Base-by-base conservation (phyloP, 2,888 invertebrate species). In the Adelphocoris suturalis region DNA sequence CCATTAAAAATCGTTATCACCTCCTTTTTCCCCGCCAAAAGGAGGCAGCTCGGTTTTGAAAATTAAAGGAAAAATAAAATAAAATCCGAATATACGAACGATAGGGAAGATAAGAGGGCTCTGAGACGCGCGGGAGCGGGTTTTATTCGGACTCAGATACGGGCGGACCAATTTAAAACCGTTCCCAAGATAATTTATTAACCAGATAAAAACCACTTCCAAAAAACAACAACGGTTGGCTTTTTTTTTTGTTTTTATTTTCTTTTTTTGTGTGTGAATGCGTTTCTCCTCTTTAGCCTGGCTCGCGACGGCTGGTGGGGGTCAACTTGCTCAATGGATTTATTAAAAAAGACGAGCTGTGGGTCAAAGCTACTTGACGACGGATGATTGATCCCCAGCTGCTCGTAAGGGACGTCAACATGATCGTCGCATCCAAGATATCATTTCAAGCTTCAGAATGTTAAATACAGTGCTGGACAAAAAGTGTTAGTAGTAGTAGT, bases 281-380 rank as follows among this genome's bases (percentile, higher is more conserved):
- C 9, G 23, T 68, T 68, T 23, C 68, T 23, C 27, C 52, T 52
- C 37, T 37, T 37, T 2, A 82, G 82, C 82, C 52, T 19, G 82
- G 0, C 23, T 68, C 23, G 23, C 82, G 19, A 82, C 46, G 13
- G 23, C 68, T 23, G 57, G 47, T 46, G 47, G 52, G 47, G 82
- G 82, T 82, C 82, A 82, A 82, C 48, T 82, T 82, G 82, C 48
- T 47, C 82, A 82, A 82, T 82, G 82, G 82, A 82, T 82, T 82
- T 82, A 82, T 82, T 82, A n/a, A 82, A 82, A 23, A 82, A 46
- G 68, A 68, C 68, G 68, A 68, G 68, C 11, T 23, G 14, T 16
- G 61, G n/a, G n/a, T 16, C 19, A n/a, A n/a, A 57, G 68, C n/a
- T 11, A 52, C 52, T 82, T 82, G 82, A 27, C 16, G 82, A 52